Percentiles rank a stretch among this genome's conserved stretches.
Evolutionary conservation across 2,113 vertebrate species (phyloP).

Genomic region (Pogona vitticeps): DNA sequence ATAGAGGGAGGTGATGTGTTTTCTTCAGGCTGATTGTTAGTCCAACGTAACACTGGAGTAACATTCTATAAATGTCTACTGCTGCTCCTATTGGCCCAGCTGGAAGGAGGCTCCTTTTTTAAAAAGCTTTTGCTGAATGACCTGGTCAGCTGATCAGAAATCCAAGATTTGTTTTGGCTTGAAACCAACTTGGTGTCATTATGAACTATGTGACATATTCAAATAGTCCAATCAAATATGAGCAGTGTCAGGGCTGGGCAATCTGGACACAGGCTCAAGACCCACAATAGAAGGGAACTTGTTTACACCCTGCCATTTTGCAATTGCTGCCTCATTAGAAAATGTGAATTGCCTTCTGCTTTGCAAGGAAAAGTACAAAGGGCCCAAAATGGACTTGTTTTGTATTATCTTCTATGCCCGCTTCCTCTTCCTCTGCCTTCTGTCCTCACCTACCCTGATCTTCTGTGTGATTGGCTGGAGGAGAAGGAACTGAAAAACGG

Average conservation of each 20-base stretch:
- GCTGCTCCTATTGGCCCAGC: background rate
- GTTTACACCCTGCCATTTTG: background rate
- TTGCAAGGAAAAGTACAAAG: background rate
- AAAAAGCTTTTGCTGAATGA: background rate
- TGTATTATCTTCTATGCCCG: background rate
- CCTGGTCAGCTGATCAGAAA: background rate
- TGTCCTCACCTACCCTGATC: background rate
- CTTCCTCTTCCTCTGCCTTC: background rate
- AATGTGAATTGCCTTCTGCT: background rate
- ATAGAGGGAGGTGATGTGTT: no score
- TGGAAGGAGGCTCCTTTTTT: constrained; percentile 29
- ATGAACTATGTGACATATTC: background rate
- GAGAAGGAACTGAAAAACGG: background rate
- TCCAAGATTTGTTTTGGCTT: background rate
- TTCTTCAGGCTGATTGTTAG: no score
- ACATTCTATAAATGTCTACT: background rate
- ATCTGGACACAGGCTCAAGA: no score
- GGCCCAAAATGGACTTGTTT: background rate
- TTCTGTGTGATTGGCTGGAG: background rate
- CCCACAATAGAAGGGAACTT: background rate
- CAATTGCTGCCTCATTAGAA: background rate
- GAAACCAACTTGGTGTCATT: background rate
- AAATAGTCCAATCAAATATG: background rate
- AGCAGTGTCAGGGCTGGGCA: background rate
- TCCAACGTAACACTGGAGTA: no score